A percentile compares a stretch with the other conserved stretches of the same genome.
Evolutionary conservation across 2,113 vertebrate species (phyloP).

Genomic region (Tachysurus vachellii): DNA sequence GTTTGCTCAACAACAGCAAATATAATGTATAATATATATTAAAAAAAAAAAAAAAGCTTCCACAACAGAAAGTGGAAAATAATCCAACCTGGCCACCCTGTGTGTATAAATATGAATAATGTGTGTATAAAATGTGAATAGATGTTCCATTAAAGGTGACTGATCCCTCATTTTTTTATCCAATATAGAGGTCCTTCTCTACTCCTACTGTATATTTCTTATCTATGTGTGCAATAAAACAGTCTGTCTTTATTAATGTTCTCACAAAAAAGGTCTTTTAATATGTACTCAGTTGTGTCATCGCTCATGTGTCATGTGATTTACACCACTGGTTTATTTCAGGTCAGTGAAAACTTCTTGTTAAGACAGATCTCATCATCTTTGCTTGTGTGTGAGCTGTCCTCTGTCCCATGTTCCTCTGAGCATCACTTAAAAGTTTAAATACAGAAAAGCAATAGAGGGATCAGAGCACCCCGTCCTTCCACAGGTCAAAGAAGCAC

Average conservation of each 20-base stretch:
- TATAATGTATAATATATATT: too few species aligned
- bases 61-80: neutral
- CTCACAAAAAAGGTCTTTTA: neutral
- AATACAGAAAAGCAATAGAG: constrained; percentile 25
- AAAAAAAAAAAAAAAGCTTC: too few species aligned
- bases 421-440: constrained; percentile 39
- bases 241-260: neutral
- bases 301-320: constrained; percentile 13
- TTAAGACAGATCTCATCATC: constrained; percentile 34
- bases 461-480: neutral
- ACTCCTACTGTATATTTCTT: neutral
- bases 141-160: neutral
- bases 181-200: neutral
- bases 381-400: constrained; percentile 14
- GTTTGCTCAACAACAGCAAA: neutral
- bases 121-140: neutral
- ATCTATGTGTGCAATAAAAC: neutral
- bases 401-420: neutral
- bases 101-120: neutral
- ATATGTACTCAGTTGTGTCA: constrained; percentile 14
- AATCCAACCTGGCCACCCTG: neutral
- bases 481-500: constrained; percentile 31
- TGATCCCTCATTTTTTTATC: neutral
- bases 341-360: neutral
- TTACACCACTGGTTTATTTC: constrained; percentile 21